Evolutionary conservation across 2,113 vertebrate genomes (phyloP).

Genomic region (Mastomys coucha): DNA sequence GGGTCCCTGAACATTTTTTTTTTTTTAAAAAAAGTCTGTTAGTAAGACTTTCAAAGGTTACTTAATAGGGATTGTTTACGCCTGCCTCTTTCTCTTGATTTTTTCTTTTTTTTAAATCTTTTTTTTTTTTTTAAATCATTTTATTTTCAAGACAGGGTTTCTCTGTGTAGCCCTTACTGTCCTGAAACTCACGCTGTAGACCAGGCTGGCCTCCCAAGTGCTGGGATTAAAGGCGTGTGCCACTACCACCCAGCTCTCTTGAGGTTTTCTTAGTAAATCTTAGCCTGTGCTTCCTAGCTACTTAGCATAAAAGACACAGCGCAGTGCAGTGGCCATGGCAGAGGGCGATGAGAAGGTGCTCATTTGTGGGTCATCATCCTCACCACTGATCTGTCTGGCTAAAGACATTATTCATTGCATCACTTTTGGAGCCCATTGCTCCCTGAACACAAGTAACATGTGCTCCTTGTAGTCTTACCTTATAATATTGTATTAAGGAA

Average conservation of each 20-base stretch:
- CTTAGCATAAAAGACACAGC: not conserved
- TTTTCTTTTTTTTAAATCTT: too few species aligned
- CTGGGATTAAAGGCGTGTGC: too few species aligned
- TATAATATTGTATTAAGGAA: not conserved
- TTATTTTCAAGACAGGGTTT: too few species aligned
- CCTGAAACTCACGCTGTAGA: too few species aligned
- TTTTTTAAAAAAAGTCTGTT: conserved; percentile 34
- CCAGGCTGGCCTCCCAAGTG: too few species aligned
- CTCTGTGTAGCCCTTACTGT: too few species aligned
- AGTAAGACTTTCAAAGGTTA: not conserved
- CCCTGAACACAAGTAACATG: not conserved
- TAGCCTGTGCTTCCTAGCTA: not conserved
- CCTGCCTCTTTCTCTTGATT: not conserved
- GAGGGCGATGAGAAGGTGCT: not conserved
- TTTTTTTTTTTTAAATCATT: too few species aligned
- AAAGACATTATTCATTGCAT: not conserved
- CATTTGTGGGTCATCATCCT: not conserved
- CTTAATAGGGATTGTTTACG: not conserved
- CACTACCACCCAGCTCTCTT: too few species aligned
- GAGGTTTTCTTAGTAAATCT: not conserved
- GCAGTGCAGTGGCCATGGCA: not conserved
- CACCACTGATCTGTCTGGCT: not conserved
- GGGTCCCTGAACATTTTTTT: not conserved
- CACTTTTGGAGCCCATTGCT: not conserved
- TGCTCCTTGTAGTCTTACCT: too few species aligned